Percentiles rank a stretch among this genome's conserved stretches.
These are phyloP conservation scores for Leptopilina boulardi DNA, from an alignment of 1,140 invertebrate genomes.

Conservation along the genomic window DNA sequence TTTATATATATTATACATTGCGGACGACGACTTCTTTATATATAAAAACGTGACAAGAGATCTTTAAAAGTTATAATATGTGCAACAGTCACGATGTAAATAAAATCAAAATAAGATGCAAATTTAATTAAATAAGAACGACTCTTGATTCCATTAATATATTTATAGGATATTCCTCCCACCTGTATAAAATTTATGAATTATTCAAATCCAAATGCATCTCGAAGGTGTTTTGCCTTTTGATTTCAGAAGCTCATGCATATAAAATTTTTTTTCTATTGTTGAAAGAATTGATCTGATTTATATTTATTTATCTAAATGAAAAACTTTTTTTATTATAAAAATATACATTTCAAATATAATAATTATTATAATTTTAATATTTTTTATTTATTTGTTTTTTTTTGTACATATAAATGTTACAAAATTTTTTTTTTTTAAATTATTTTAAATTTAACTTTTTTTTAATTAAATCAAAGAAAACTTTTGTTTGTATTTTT, in stretches of 20 bases:
- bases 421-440: no score
- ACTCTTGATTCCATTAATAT: conserved; percentile 30
- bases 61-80: neutral
- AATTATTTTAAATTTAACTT: no score
- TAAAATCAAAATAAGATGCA: conserved; percentile 24
- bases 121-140: conserved; percentile 29
- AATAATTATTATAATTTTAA: no score
- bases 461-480: no score
- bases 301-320: no score
- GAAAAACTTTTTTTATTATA: neutral
- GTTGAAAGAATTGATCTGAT: neutral
- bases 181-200: neutral
- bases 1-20: conserved; percentile 1
- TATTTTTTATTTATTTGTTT: no score
- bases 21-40: conserved; percentile 20
- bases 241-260: conserved; percentile 9
- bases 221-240: conserved; percentile 24
- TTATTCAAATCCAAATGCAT: conserved; percentile 20
- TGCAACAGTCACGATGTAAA: neutral
- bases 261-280: neutral
- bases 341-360: no score
- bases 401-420: no score
- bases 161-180: conserved; percentile 30
- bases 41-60: neutral
- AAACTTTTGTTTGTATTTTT: no score